These are phyloP conservation scores for Xestia sexstrigata DNA, from an alignment of 2,888 invertebrate species.

Conservation along the genomic window DNA sequence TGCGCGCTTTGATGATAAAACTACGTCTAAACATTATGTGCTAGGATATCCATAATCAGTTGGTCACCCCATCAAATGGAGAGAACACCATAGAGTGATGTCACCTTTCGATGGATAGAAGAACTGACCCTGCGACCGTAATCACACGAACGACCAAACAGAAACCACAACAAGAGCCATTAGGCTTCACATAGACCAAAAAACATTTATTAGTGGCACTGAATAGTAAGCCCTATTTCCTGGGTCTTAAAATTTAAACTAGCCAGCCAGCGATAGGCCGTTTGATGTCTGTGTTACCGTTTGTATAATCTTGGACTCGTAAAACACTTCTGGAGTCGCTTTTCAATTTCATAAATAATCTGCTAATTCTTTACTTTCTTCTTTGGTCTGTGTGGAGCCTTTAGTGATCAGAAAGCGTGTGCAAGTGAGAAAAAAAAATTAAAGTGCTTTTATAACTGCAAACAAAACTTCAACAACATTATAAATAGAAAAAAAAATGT, in stretches of 20 bases:
- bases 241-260: neutral
- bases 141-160: conserved; percentile 83
- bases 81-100: conserved; percentile 66
- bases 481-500: conserved; percentile 16
- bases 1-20: conserved; percentile 39
- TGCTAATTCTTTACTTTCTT: neutral
- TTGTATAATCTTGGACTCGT: neutral
- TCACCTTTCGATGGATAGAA: conserved; percentile 84
- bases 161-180: conserved; percentile 76
- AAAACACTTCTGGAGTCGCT: neutral
- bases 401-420: conserved; percentile 46
- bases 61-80: conserved; percentile 84
- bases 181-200: conserved; percentile 2
- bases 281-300: neutral
- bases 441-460: conserved; percentile 40
- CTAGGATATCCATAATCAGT: conserved; percentile 88
- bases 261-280: no score
- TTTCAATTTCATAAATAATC: neutral
- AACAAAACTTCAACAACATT: conserved; percentile 23
- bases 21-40: conserved; percentile 76
- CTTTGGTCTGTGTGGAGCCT: conserved; percentile 16
- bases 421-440: conserved; percentile 29
- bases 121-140: conserved; percentile 88
- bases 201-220: neutral
- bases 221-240: neutral